Base-by-base conservation (phyloP, 2,888 invertebrate genomes). In the Chouioia cunea region DNA sequence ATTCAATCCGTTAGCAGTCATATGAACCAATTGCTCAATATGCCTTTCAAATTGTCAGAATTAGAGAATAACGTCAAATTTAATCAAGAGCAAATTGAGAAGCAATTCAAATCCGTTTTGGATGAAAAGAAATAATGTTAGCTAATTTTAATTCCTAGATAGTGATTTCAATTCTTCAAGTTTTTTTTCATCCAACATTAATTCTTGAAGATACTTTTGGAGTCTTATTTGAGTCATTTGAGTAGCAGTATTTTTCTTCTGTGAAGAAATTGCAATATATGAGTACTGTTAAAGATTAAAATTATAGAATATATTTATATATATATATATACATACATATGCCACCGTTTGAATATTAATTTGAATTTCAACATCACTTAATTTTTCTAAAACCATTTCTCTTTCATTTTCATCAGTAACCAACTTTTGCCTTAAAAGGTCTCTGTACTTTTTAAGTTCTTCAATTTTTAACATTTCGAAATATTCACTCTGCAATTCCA, bases 211-310 rank as follows among this genome's bases (percentile, higher is more conserved):
- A 23, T 44, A 46, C 54, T 57, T 73, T 23, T 73, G 69, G 6
- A 78, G 58, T 54, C 70, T 59, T 50, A 63, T 62, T 4, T 74
- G 0, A 1, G 73, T 59, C 47, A 63, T 62, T 4, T 74, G 0
- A 1, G 73, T 2, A 12, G 63, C 75, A 12, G 36, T 62, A 58
- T 77, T 77, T 36, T 74, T 77, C 47, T 79, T 74, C 80, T 79
- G 46, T 47, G 64, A 66, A 72, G 22, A 71, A 54, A 44, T 46
- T 46, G 27, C 47, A 54, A 50, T 18, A 22, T 47, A 53, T 22
- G 65, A 65, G 65, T 27, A 36, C 58, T 47, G 44, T 65, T 52
- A 56, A 50, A 18, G 16, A 18, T 16, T 12, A 16, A 50, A 50
- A 50, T 58, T 62, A 52, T 56, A 10, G 43, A 36, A 52, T 16